Evolutionary conservation across 2,888 invertebrate genomes (phyloP).

Genomic region (Tribolium freemani): DNA sequence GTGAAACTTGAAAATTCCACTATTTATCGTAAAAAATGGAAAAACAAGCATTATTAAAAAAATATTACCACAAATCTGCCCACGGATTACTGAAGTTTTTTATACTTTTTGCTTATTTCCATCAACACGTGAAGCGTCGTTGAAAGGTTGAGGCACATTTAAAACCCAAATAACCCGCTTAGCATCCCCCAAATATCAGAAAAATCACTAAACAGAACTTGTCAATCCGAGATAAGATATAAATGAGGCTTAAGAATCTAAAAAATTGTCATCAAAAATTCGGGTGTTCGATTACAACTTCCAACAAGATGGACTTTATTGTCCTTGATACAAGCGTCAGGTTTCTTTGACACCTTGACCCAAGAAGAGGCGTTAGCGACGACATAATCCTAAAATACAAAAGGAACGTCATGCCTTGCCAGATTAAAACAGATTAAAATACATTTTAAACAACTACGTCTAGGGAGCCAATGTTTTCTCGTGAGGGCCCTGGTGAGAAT

Average conservation of each 20-base stretch:
- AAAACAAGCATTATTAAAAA: too few relatives aligned
- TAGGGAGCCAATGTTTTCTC: constrained; percentile 54
- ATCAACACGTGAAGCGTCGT: background rate
- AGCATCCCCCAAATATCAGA: constrained; percentile 42
- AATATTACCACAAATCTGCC: too few relatives aligned
- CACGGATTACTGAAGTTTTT: too few relatives aligned
- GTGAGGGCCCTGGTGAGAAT: constrained; percentile 18
- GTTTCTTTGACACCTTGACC: constrained; percentile 61
- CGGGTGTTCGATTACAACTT: constrained; percentile 58
- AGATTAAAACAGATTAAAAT: constrained; percentile 67
- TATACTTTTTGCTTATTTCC: background rate
- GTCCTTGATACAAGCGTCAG: constrained; percentile 60
- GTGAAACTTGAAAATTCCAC: too few relatives aligned
- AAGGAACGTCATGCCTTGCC: constrained; percentile 64
- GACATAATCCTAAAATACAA: constrained; percentile 65
- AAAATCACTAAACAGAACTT: constrained; percentile 46
- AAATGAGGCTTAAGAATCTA: constrained; percentile 46
- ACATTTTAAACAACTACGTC: constrained; percentile 66
- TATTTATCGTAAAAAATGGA: too few relatives aligned
- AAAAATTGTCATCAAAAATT: constrained; percentile 58
- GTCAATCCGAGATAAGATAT: constrained; percentile 51
- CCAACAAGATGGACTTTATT: constrained; percentile 56
- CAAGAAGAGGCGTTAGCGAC: constrained; percentile 59
- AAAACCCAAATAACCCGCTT: constrained; percentile 42
- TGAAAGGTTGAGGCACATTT: background rate